Base-by-base conservation (phyloP, 2,113 vertebrate species). In the Nettapus auritus region DNA sequence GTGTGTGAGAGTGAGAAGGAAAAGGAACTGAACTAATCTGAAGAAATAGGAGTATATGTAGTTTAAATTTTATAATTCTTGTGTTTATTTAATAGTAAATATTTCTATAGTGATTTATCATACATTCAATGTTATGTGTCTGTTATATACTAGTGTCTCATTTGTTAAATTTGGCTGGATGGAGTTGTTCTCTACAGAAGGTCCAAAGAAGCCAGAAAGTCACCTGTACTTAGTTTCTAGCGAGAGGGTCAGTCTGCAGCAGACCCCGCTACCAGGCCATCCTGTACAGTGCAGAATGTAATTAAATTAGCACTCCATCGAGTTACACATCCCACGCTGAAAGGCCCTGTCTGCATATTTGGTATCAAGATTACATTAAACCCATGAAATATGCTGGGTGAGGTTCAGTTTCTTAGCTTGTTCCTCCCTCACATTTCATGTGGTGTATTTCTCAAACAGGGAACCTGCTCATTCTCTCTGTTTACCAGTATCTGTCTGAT, bases 401-500 rank as follows among this genome's bases (percentile, higher is more conserved):
- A 59, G 48, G 42, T 86, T 86, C 34, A 36, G 67, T 89, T 90
- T 87, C 91, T 83, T 68, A 71, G 59, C 46, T 69, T 52, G 53
- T 64, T 94, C 74, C 76, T 82, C 85, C 85, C 88, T 91, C 79
- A 33, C 10, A 31, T 88, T 87, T 90, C 86, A 57, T 52, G 40
- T 18, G 73, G 33, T 59, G 17, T 59, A 19, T 33, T 59, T 79
- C 92, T 76, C 38, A 28, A 87, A 81, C 52, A 75, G 29, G 81
- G 70, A 82, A 64, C 77, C 76, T 64, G 13, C 28, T 70, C 60
- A 63, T 38, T 76, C 80, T 87, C 38, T 81, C 71, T 82, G 56
- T 50, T 79, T 57, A 92, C 64, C 90, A 91, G 69, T 73, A 50
- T 80, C 92, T 82, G 68, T 33, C 93, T 83, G 71, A 86, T 64